Conservation (phyloP, 2,888 invertebrate species). For the Sinotaia quadrata region DNA sequence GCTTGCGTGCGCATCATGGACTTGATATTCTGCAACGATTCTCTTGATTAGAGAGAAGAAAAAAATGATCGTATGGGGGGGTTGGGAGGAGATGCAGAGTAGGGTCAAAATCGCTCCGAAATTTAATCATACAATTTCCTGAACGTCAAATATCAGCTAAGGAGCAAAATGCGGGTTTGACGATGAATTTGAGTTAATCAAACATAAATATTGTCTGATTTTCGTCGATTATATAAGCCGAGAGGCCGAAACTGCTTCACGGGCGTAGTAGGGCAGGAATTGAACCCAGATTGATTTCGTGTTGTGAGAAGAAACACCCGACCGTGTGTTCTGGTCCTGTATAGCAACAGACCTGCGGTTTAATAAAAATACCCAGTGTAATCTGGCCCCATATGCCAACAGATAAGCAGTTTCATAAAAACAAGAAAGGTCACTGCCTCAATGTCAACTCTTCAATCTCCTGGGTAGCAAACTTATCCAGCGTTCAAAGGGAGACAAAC, state of each 20-base stretch:
- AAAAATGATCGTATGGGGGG: not conserved
- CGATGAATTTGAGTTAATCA: constrained; percentile 27
- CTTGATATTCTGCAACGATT: constrained; percentile 11
- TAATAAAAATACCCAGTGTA: no score
- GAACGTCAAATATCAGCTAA: constrained; percentile 19
- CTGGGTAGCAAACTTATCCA: constrained; percentile 1
- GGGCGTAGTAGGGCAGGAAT: not conserved
- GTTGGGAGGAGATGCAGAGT: not conserved
- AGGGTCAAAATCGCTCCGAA: constrained; percentile 15
- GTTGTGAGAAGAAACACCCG: constrained; percentile 20
- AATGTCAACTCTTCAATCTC: not conserved
- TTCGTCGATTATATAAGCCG: constrained; percentile 13
- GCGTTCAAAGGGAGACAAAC: constrained; percentile 9
- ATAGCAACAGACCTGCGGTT: not conserved
- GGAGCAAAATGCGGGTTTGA: constrained; percentile 17
- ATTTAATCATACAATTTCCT: constrained; percentile 31
- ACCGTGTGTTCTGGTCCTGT: not conserved
- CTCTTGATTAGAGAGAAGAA: constrained; percentile 9
- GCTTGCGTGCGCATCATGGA: constrained; percentile 18
- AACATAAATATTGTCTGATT: constrained; percentile 28
- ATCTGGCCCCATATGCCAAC: not conserved
- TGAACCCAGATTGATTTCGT: not conserved
- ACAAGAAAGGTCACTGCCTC: not conserved
- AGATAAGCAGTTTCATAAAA: not conserved
- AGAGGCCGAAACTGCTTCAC: not conserved